A percentile compares a stretch with the other conserved stretches of the same genome.
Evolutionary conservation across 2,113 vertebrate genomes (phyloP).

Genomic region (Lagopus leucura): DNA sequence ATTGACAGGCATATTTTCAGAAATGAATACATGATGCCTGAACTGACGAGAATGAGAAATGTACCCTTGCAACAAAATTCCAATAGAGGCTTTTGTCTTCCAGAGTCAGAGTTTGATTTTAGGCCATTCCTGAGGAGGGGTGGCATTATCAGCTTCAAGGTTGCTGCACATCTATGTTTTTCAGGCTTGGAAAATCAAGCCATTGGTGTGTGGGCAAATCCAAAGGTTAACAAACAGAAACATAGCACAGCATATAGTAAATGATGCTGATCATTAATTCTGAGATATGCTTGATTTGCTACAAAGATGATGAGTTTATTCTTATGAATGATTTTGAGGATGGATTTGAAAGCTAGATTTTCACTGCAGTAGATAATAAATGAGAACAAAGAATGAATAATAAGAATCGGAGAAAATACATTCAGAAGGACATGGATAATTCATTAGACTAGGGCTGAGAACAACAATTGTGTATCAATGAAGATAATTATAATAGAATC

Average conservation of each 20-base stretch:
- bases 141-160: neutral
- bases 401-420: slow-evolving; percentile 15
- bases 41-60: neutral
- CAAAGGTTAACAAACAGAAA: neutral
- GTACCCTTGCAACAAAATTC: neutral
- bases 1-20: neutral
- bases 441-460: slow-evolving; percentile 32
- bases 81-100: neutral
- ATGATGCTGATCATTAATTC: slow-evolving; percentile 4
- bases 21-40: neutral
- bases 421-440: slow-evolving; percentile 47
- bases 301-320: neutral
- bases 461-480: slow-evolving; percentile 3
- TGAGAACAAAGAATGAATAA: slow-evolving; percentile 29
- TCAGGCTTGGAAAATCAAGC: neutral
- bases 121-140: neutral
- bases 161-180: neutral
- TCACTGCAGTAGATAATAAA: slow-evolving; percentile 26
- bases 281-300: slow-evolving; percentile 1
- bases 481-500: neutral
- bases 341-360: slow-evolving; percentile 43
- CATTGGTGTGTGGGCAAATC: neutral
- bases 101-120: neutral
- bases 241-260: neutral
- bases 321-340: slow-evolving; percentile 27